Evolutionary conservation across 2,888 invertebrate genomes (phyloP).

Genomic region (Pegoplata infirma): DNA sequence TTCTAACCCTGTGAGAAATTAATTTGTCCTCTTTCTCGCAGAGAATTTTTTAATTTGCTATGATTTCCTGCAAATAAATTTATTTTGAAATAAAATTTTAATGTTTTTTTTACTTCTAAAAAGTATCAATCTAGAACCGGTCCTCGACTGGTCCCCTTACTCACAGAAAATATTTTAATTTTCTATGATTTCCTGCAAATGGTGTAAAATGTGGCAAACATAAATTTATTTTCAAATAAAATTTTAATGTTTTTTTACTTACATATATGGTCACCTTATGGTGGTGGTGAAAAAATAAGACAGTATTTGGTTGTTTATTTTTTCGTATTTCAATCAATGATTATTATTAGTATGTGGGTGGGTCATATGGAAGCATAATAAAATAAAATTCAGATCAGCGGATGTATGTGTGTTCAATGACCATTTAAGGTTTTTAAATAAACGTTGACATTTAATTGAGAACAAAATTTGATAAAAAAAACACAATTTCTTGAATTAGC

Average conservation of each 20-base stretch:
- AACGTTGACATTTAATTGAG: conserved; percentile 30
- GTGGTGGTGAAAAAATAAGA: background rate
- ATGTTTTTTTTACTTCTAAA: too few relatives aligned
- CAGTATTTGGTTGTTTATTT: background rate
- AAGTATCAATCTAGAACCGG: too few relatives aligned
- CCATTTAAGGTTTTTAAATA: conserved; percentile 28
- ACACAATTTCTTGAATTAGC: conserved; percentile 1
- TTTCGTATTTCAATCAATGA: background rate
- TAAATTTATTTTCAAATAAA: background rate
- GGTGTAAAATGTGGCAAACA: too few relatives aligned
- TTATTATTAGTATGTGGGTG: conserved; percentile 7
- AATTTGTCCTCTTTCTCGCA: too few relatives aligned
- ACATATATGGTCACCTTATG: conserved; percentile 12
- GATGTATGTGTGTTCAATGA: background rate
- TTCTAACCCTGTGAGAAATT: too few relatives aligned
- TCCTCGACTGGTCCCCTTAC: too few relatives aligned
- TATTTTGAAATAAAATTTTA: too few relatives aligned
- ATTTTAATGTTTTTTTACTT: conserved; percentile 18
- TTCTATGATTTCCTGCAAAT: too few relatives aligned
- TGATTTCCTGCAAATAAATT: too few relatives aligned
- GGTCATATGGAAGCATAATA: background rate
- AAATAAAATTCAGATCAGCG: background rate
- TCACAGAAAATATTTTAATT: too few relatives aligned
- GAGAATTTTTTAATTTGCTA: too few relatives aligned
- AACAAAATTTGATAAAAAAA: conserved; percentile 24